Base-by-base conservation (phyloP, 2,797 vertebrate species). In the Paratrypauchen microcephalus region DNA sequence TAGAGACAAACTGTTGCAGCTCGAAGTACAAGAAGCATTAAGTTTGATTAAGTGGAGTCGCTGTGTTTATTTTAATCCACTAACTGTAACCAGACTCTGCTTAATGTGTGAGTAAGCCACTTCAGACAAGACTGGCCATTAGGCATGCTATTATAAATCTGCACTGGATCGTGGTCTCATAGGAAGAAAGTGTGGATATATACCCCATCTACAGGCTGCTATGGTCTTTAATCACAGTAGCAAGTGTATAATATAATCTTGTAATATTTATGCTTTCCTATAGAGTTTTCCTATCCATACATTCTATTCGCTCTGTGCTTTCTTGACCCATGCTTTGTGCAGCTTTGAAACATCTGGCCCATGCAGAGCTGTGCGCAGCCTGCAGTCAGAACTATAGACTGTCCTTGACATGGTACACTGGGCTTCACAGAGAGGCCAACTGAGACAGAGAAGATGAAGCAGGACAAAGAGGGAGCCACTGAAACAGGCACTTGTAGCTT, bases 351-450 rank as follows among this genome's bases (percentile, higher is more conserved):
- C 71, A 74, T 69, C 23, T 68, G 71, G 58, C 54, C 39, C 62
- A 50, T 16, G 9, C 32, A 52, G 70, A 65, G 57, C 64, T 28
- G 68, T 62, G 52, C 58, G 67, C 50, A 56, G 45, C 60, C 78
- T 72, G 32, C 26, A 68, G 78, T n/a, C 63, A 63, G 26, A 56
- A 68, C 75, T 65, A 65, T 62, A 58, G 66, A 72, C 70, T 23
- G 65, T 26, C 54, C 72, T 65, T 57, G 73, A 74, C 47, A 58
- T 68, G 80, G 71, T 71, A 76, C 70, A 72, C 72, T 70, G 54
- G 81, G 75, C 39, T 77, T 76, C 54, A 70, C 64, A 79, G 57
- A 67, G 67, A 24, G 41, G 41, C 41, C 70, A 66, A 65, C 54
- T 69, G 69, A 76, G 59, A 58, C 67, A 28, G 47, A 68, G 73